These are phyloP conservation scores for Artemia sinica DNA, from an alignment of 2,888 invertebrate genomes.

Conservation along the genomic window DNA sequence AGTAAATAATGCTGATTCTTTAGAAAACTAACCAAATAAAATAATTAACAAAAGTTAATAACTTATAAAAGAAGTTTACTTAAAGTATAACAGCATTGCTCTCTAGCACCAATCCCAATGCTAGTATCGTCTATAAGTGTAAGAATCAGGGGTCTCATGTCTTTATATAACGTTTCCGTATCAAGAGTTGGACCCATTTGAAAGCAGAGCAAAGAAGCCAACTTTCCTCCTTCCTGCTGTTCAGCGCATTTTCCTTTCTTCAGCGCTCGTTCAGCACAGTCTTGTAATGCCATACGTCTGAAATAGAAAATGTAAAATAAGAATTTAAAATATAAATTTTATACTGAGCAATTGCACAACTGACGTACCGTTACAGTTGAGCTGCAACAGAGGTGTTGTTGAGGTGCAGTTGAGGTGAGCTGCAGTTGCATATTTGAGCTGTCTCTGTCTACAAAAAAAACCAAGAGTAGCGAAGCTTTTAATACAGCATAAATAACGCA, in stretches of 20 bases:
- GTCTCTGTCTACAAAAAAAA: too few species aligned
- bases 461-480: too few species aligned
- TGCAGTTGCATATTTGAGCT: too few species aligned
- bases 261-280: slow-evolving; percentile 60
- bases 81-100: slow-evolving; percentile 31
- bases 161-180: slow-evolving; percentile 48
- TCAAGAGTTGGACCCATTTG: slow-evolving; percentile 46
- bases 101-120: slow-evolving; percentile 52
- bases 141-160: slow-evolving; percentile 52
- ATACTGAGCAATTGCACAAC: not conserved
- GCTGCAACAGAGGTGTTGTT: not conserved
- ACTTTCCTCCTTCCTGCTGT: slow-evolving; percentile 57
- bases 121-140: slow-evolving; percentile 55
- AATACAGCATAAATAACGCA: too few species aligned
- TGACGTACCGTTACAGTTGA: not conserved
- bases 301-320: slow-evolving; percentile 17
- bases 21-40: too few species aligned
- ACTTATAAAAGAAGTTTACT: not conserved
- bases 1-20: too few species aligned
- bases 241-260: slow-evolving; percentile 68
- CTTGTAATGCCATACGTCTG: slow-evolving; percentile 53
- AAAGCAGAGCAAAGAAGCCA: slow-evolving; percentile 60
- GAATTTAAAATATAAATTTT: slow-evolving; percentile 15
- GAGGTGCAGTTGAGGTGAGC: too few species aligned
- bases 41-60: too few species aligned